Percentiles rank a stretch among this genome's conserved stretches.
phyloP scores from a whole-genome alignment of 2,113 vertebrate species.

The Phrynosoma blainvillii region DNA sequence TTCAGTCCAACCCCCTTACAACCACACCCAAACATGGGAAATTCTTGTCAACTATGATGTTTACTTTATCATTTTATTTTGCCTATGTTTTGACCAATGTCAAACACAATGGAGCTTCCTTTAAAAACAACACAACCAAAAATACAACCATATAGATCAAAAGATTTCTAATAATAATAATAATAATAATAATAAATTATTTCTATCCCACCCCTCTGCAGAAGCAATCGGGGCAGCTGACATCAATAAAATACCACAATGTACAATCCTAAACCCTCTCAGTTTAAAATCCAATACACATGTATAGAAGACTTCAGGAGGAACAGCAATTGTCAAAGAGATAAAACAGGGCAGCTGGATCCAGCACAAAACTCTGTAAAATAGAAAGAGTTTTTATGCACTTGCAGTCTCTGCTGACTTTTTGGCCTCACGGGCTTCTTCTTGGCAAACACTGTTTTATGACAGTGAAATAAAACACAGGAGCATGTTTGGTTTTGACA shows the following conservation, averaged over 20 bases:
- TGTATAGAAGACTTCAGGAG: accelerated
- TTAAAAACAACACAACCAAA: no score
- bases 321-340: background rate
- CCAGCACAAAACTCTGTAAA: slow-evolving; percentile 11
- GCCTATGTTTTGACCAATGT: slow-evolving; percentile 6
- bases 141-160: background rate
- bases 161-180: background rate
- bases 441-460: background rate
- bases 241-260: no score
- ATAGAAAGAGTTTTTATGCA: background rate
- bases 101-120: background rate
- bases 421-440: background rate
- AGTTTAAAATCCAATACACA: background rate
- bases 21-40: background rate
- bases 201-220: no score
- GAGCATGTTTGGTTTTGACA: background rate
- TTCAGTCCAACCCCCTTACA: background rate
- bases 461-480: slow-evolving; percentile 8
- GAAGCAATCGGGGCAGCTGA: no score
- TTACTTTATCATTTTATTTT: slow-evolving; percentile 1
- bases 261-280: background rate
- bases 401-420: background rate
- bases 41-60: background rate
- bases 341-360: background rate
- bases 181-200: no score